These are phyloP conservation scores for Hymenopus coronatus DNA, from an alignment of 2,888 invertebrate species.

Conservation along the genomic window DNA sequence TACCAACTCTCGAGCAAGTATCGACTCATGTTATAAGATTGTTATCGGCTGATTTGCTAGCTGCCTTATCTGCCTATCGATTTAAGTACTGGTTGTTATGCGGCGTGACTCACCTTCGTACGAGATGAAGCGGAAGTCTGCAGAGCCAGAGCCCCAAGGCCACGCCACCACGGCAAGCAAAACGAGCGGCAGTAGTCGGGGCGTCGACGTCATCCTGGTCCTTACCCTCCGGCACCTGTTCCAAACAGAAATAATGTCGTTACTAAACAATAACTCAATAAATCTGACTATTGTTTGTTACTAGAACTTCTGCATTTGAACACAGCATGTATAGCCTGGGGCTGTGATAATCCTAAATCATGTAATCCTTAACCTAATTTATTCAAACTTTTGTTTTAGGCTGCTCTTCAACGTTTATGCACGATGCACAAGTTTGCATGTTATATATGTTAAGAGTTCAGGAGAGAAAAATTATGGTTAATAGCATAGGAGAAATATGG, in stretches of 20 bases:
- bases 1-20: not conserved
- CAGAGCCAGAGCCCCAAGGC: slow-evolving; percentile 38
- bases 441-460: too few species aligned
- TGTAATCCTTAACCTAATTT: too few species aligned
- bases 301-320: not conserved
- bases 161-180: slow-evolving; percentile 23
- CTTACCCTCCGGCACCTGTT: not conserved
- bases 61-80: not conserved
- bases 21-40: not conserved
- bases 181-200: slow-evolving; percentile 2
- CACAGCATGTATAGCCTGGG: too few species aligned
- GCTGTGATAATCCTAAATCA: too few species aligned
- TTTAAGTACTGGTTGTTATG: not conserved
- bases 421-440: too few species aligned
- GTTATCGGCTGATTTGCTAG: not conserved
- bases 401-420: too few species aligned
- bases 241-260: not conserved
- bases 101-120: slow-evolving; percentile 40
- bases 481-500: too few species aligned
- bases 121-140: slow-evolving; percentile 42
- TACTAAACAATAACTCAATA: not conserved
- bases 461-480: too few species aligned
- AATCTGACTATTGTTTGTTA: not conserved
- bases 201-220: not conserved
- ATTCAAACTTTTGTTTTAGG: too few species aligned